Base-by-base conservation (phyloP, 2,888 invertebrate species). In the Torymus texanus region DNA sequence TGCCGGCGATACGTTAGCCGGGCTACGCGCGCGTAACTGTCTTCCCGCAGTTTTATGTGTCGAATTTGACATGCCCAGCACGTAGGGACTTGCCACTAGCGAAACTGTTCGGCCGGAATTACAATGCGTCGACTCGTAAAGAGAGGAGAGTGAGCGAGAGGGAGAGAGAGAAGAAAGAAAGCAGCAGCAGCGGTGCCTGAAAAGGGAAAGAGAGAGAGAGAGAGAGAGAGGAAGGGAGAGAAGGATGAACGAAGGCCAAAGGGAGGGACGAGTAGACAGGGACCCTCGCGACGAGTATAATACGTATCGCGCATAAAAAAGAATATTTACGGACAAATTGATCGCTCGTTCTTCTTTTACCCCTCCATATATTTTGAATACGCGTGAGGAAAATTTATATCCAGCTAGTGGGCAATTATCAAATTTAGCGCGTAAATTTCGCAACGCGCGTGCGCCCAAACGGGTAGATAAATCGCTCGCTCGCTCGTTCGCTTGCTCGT, bases 41-140 rank as follows among this genome's bases (percentile, higher is more conserved):
- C 88, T 88, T 86, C 82, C 83, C 82, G 84, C 85, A 89, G 88
- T 90, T 90, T 90, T 90, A 90, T 89, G 86, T 87, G 87, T 87
- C 88, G 88, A 88, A 88, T 88, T 90, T 90, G 89, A 89, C 87
- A 90, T 86, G 87, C 90, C 82, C 70, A 83, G 86, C 90, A 90
- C 90, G 90, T 90, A 90, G 86, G 70, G 83, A 88, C 88, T 89
- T 89, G 87, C 88, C 87, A 86, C 88, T 88, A 87, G 87, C 87
- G 87, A 88, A 88, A 88, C 87, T 86, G 87, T 87, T 89, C 87
- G 86, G 86, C 85, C 82, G 85, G 90, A 90, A 89, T 90, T 88
- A 90, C 89, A 89, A 90, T 89, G 88, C 86, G 85, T 85, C 53
- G 78, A 65, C 59, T 80, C 79, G 84, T 81, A 81, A 81, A 83